Evolutionary conservation across 2,888 invertebrate species (phyloP).

Genomic region (Yponomeuta sedellus): DNA sequence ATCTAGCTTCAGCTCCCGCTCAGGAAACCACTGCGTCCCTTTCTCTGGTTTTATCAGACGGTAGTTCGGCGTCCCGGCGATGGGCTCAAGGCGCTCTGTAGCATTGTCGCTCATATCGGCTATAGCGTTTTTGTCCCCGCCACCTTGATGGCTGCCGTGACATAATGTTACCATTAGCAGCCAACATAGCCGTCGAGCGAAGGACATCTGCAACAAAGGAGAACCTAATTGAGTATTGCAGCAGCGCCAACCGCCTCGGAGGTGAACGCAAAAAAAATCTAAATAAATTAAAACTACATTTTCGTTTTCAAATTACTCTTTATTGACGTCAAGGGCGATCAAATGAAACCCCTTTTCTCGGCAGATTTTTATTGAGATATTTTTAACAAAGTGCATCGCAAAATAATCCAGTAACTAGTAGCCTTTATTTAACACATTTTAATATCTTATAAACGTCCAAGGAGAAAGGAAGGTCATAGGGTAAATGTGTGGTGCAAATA

Average conservation of each 20-base stretch:
- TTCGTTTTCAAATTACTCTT: conserved; percentile 58
- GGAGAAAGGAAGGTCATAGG: conserved; percentile 14
- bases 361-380: conserved; percentile 52
- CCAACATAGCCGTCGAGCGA: conserved; percentile 45
- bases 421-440: conserved; percentile 4
- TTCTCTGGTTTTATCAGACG: conserved; percentile 74
- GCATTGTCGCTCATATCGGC: conserved; percentile 44
- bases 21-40: conserved; percentile 78
- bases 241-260: conserved; percentile 24
- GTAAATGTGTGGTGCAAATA: background rate
- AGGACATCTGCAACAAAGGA: conserved; percentile 69
- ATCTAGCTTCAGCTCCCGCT: conserved; percentile 75
- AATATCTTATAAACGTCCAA: conserved; percentile 11
- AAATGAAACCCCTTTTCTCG: conserved; percentile 70
- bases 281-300: conserved; percentile 69
- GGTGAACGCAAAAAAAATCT: conserved; percentile 28
- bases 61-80: conserved; percentile 76
- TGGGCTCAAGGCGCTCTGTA: conserved; percentile 67
- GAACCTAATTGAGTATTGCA: conserved; percentile 39
- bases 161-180: conserved; percentile 40
- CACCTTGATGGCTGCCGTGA: conserved; percentile 51
- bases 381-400: conserved; percentile 36
- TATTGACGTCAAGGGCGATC: conserved; percentile 64
- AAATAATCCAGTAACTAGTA: conserved; percentile 22
- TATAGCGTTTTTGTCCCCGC: conserved; percentile 57